These are phyloP conservation scores for Triplophysa dalaica DNA, from an alignment of 2,113 vertebrate species.

Conservation along the genomic window DNA sequence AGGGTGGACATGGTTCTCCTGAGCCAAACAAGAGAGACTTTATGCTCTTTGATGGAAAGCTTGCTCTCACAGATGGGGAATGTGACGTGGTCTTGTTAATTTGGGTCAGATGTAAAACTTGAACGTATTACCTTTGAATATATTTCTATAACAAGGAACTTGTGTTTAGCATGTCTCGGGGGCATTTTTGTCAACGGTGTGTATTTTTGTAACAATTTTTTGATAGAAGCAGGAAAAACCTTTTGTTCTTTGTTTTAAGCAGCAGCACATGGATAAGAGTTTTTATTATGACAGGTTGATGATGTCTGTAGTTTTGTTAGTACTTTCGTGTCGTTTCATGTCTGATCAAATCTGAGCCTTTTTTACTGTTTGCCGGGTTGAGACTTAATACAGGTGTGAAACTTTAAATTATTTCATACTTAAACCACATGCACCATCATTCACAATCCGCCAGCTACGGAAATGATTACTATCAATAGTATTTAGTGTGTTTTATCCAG, in stretches of 20 bases:
- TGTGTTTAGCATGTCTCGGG: constrained; percentile 50
- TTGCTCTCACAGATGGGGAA: constrained; percentile 60
- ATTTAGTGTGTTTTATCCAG: too few species aligned
- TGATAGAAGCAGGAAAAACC: constrained; percentile 44
- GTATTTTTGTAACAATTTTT: constrained; percentile 54
- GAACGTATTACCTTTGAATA: constrained; percentile 39
- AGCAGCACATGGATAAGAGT: background rate
- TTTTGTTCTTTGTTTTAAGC: constrained; percentile 37
- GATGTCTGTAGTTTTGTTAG: background rate
- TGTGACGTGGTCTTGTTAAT: constrained; percentile 55
- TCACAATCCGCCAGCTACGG: too few species aligned
- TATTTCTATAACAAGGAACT: constrained; percentile 56
- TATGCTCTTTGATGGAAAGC: constrained; percentile 65
- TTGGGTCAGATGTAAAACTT: constrained; percentile 60
- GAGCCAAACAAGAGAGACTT: constrained; percentile 65
- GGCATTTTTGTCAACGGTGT: constrained; percentile 13
- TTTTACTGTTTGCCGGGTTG: too few species aligned
- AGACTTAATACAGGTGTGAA: too few species aligned
- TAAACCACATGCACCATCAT: too few species aligned
- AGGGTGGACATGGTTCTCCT: constrained; percentile 54
- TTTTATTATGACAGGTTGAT: background rate
- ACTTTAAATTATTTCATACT: too few species aligned
- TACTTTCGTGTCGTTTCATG: background rate
- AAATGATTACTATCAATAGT: too few species aligned
- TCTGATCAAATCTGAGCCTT: background rate